phyloP scores from a whole-genome alignment of 2,113 vertebrate species.

The Pterocles burchelli region DNA sequence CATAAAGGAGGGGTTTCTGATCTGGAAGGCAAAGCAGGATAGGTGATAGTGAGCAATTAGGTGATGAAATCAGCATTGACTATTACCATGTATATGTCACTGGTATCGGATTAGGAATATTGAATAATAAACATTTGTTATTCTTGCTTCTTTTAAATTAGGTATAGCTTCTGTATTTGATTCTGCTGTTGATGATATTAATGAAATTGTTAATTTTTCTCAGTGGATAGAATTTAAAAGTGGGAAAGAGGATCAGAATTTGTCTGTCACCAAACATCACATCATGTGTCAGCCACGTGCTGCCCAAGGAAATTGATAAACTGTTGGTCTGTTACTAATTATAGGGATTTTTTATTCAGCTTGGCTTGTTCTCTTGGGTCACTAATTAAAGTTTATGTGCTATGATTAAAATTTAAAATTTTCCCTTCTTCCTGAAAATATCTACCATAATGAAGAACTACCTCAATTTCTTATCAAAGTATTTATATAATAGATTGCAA shows the following conservation, averaged over 20 bases:
- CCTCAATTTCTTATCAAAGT: background rate
- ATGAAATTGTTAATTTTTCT: background rate
- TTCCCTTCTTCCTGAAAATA: background rate
- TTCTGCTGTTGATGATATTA: background rate
- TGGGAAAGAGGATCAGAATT: conserved; percentile 9
- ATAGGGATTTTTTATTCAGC: conserved; percentile 53
- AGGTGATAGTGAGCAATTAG: background rate
- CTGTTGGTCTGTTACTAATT: conserved; percentile 57
- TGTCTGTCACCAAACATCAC: conserved; percentile 8
- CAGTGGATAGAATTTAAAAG: background rate
- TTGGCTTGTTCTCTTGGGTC: conserved; percentile 48
- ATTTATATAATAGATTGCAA: background rate
- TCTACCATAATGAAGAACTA: background rate
- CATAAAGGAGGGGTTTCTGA: background rate
- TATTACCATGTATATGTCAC: background rate
- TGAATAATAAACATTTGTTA: background rate
- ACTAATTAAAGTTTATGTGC: conserved; percentile 38
- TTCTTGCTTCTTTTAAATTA: background rate
- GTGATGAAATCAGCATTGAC: background rate
- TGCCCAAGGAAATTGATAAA: conserved; percentile 36
- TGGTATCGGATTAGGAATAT: background rate
- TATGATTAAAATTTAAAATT: conserved; percentile 9
- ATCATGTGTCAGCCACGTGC: conserved; percentile 20
- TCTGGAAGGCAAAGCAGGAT: background rate
- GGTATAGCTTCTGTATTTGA: background rate